phyloP scores from a whole-genome alignment of 2,113 vertebrate genomes.

The Pachypanchax playfairii region DNA sequence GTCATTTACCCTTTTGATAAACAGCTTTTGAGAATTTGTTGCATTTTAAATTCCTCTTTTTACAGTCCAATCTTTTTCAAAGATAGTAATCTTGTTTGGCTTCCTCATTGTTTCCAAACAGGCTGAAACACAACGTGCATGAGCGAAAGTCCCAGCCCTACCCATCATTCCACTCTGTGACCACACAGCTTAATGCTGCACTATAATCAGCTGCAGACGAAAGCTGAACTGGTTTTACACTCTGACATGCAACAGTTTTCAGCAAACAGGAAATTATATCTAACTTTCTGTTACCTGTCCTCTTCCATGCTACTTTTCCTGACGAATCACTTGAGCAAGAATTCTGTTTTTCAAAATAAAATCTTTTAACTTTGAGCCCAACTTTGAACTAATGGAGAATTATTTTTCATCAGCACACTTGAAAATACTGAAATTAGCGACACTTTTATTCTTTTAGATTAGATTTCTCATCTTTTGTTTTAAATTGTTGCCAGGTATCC shows the following conservation, averaged over 20 bases:
- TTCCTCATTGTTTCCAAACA: constrained; percentile 22
- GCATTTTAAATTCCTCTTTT: not conserved
- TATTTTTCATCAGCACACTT: not conserved
- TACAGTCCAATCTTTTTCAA: not conserved
- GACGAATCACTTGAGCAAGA: no score
- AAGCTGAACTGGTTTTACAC: constrained; percentile 52
- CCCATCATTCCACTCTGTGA: constrained; percentile 18
- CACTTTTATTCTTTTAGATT: constrained; percentile 3
- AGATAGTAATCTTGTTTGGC: constrained; percentile 4
- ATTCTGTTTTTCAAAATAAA: no score
- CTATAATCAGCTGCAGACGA: constrained; percentile 60
- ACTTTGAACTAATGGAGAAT: no score
- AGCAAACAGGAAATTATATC: constrained; percentile 33
- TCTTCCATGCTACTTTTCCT: constrained; percentile 3
- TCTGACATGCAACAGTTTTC: constrained; percentile 41
- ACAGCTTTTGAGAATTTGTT: not conserved
- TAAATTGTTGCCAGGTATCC: constrained; percentile 32
- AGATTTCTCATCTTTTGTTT: constrained; percentile 8
- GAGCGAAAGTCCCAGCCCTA: constrained; percentile 25
- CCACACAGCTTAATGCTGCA: constrained; percentile 34
- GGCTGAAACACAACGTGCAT: constrained; percentile 35
- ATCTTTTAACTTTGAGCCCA: no score
- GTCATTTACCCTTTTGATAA: not conserved
- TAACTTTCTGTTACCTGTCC: constrained; percentile 9
- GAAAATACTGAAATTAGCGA: not conserved